Percentiles rank a stretch among this genome's conserved stretches.
Conservation (phyloP, 1,140 invertebrate species). For the Megalopta genalis region DNA sequence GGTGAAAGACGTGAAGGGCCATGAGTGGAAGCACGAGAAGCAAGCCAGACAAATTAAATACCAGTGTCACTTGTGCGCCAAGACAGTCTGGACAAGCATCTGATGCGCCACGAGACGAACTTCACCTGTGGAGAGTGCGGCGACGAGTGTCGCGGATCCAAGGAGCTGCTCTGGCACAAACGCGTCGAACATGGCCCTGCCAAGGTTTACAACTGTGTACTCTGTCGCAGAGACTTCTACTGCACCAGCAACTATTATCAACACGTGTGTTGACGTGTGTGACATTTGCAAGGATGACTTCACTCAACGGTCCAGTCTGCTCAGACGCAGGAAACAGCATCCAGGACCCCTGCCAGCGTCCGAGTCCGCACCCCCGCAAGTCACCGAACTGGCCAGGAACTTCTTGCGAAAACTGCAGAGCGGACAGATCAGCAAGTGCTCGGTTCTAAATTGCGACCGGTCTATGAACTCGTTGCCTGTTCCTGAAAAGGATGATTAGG, state of each 20-base stretch:
- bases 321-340: constrained; percentile 59
- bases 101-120: constrained; percentile 75
- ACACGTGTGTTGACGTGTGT: constrained; percentile 83
- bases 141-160: constrained; percentile 64
- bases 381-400: constrained; percentile 63
- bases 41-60: constrained; percentile 52
- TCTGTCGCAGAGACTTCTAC: constrained; percentile 77
- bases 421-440: constrained; percentile 32
- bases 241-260: constrained; percentile 70
- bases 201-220: constrained; percentile 78
- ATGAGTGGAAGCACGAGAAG: constrained; percentile 70
- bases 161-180: constrained; percentile 81
- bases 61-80: constrained; percentile 75
- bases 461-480: neutral
- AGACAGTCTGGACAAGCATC: constrained; percentile 76
- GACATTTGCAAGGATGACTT: constrained; percentile 70
- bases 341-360: constrained; percentile 49
- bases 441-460: constrained; percentile 15
- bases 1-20: constrained; percentile 65
- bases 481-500: neutral
- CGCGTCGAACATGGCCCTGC: constrained; percentile 79
- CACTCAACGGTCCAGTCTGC: constrained; percentile 58
- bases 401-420: constrained; percentile 51
- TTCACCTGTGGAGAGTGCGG: constrained; percentile 67
- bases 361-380: too few species aligned